Evolutionary conservation across 2,797 vertebrate species (phyloP).

Genomic region (Sitta carolinensis): DNA sequence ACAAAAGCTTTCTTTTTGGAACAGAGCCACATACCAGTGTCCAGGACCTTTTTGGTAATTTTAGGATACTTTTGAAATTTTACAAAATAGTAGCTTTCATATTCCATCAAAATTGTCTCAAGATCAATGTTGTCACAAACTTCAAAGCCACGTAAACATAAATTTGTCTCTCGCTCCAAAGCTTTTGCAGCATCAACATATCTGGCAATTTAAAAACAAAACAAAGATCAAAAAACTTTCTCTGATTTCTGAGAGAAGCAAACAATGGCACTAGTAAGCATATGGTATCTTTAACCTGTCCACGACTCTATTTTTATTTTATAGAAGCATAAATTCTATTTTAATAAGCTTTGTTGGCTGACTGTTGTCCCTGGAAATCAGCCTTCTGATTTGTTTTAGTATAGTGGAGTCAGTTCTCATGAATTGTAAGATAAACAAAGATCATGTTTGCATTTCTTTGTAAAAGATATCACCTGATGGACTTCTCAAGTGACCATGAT

Average conservation of each 20-base stretch:
- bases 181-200: slow-evolving; percentile 84
- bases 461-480: too few species aligned
- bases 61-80: slow-evolving; percentile 96
- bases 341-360: not conserved
- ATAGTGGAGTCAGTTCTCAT: too few species aligned
- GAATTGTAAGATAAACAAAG: too few species aligned
- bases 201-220: slow-evolving; percentile 69
- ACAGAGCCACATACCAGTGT: slow-evolving; percentile 76
- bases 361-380: too few species aligned
- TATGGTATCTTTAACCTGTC: not conserved
- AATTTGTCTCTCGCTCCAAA: slow-evolving; percentile 88
- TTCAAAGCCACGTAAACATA: slow-evolving; percentile 84
- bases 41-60: slow-evolving; percentile 84
- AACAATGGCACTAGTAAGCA: not conserved
- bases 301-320: not conserved
- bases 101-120: slow-evolving; percentile 94
- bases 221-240: not conserved
- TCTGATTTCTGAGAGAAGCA: not conserved
- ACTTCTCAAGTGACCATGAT: too few species aligned
- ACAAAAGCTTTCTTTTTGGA: not conserved
- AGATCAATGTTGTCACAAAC: slow-evolving; percentile 95
- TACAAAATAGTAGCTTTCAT: slow-evolving; percentile 92
- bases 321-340: not conserved
- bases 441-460: too few species aligned
- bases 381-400: too few species aligned